Conservation (phyloP, 1,140 invertebrate genomes). For the Magallana gigas region DNA sequence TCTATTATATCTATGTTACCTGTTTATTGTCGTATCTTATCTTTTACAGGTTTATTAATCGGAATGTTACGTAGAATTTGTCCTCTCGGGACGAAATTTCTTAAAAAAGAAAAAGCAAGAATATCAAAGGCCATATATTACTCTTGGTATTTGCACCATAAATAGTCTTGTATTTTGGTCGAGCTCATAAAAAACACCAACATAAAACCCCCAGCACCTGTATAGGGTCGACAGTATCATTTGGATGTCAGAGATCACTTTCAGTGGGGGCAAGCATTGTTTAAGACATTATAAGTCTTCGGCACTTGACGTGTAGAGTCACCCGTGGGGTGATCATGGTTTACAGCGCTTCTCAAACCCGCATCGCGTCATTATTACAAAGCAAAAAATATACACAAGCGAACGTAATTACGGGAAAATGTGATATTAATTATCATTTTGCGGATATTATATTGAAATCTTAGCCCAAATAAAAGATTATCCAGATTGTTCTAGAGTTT, state of each 20-base stretch:
- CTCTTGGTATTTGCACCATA: too few relatives aligned
- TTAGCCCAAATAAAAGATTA: not conserved
- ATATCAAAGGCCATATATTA: too few relatives aligned
- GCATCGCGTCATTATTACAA: not conserved
- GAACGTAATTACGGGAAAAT: not conserved
- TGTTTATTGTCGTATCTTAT: too few relatives aligned
- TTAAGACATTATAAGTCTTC: not conserved
- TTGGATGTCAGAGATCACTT: conserved; percentile 1
- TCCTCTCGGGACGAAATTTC: too few relatives aligned
- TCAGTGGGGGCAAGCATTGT: conserved; percentile 10
- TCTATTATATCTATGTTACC: too few relatives aligned
- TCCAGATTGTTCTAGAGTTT: not conserved
- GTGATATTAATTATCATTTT: not conserved
- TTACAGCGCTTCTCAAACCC: conserved; percentile 7
- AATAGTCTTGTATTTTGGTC: not conserved
- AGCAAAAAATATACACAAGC: not conserved
- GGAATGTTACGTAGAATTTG: too few relatives aligned
- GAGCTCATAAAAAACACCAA: not conserved
- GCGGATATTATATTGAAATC: conserved; percentile 2
- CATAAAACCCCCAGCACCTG: not conserved
- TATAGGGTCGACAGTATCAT: not conserved
- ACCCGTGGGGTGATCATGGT: not conserved
- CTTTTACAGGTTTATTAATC: too few relatives aligned
- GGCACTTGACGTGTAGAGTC: not conserved
- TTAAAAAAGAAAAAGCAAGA: too few relatives aligned